Percentiles rank a stretch among this genome's conserved stretches.
These are phyloP conservation scores for Cebidichthys violaceus DNA, from an alignment of 2,113 vertebrate genomes.

Conservation along the genomic window DNA sequence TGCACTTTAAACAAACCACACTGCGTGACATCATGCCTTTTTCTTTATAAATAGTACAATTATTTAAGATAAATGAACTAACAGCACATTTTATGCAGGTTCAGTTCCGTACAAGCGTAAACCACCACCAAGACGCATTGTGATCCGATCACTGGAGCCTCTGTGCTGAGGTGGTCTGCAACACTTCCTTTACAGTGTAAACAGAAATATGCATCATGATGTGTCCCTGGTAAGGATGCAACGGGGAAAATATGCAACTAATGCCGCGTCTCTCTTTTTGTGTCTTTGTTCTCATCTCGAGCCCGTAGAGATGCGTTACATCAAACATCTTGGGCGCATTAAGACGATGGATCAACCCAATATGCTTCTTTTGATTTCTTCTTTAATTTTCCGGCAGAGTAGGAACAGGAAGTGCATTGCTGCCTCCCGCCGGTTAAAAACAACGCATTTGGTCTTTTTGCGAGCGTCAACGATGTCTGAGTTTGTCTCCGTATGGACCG, in stretches of 20 bases:
- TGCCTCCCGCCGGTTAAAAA: not conserved
- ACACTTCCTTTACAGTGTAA: not conserved
- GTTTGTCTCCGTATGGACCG: not conserved
- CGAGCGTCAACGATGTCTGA: no score
- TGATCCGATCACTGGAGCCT: no score
- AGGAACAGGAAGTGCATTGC: no score
- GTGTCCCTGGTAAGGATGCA: not conserved
- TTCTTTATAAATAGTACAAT: not conserved
- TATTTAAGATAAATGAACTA: not conserved
- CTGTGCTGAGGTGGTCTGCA: not conserved
- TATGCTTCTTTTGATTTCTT: not conserved
- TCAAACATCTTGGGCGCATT: not conserved
- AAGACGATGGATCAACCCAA: not conserved
- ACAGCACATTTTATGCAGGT: not conserved
- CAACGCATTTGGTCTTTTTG: not conserved
- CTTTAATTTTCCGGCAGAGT: not conserved
- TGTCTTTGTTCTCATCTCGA: not conserved
- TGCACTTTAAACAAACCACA: not conserved
- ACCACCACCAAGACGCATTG: not conserved
- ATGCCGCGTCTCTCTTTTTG: no score
- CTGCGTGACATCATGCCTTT: not conserved
- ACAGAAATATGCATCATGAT: not conserved
- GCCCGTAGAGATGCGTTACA: not conserved
- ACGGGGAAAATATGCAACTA: not conserved
- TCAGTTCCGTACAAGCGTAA: not conserved